Percentiles rank a stretch among this genome's conserved stretches.
Conservation (phyloP, 2,797 vertebrate genomes). For the Heliangelus exortis region DNA sequence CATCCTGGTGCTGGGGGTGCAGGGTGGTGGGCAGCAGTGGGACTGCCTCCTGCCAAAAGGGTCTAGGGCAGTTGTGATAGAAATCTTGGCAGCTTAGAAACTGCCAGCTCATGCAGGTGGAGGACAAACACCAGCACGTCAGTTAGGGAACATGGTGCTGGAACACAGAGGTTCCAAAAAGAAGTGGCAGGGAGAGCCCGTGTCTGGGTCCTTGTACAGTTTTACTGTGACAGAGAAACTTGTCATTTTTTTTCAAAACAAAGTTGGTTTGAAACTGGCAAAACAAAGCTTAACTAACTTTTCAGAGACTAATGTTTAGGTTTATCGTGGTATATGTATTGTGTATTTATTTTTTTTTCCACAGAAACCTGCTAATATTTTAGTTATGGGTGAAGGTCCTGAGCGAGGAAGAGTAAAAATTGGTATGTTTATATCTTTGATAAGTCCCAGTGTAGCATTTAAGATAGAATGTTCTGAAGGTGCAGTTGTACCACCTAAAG, state of each 20-base stretch:
- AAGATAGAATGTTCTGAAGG: slow-evolving; percentile 75
- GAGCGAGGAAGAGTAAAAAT: slow-evolving; percentile 99
- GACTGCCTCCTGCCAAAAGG: not conserved
- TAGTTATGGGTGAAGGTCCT: slow-evolving; percentile 99
- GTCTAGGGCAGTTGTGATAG: not conserved
- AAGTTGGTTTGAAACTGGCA: slow-evolving; percentile 71
- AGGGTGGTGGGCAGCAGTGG: not conserved
- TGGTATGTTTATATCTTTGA: slow-evolving; percentile 88
- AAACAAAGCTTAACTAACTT: slow-evolving; percentile 70
- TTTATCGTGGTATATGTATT: slow-evolving; percentile 81
- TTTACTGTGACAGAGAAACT: slow-evolving; percentile 28
- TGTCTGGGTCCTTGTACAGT: slow-evolving; percentile 44
- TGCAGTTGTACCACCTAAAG: slow-evolving; percentile 62
- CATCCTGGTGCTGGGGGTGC: not conserved
- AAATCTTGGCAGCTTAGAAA: fast-evolving
- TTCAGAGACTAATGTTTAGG: slow-evolving; percentile 74
- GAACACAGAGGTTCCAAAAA: fast-evolving
- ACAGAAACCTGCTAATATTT: slow-evolving; percentile 99
- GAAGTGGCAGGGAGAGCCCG: not conserved
- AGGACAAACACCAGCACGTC: not conserved
- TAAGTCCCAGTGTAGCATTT: slow-evolving; percentile 81
- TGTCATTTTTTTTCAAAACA: slow-evolving; percentile 62
- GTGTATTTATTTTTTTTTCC: slow-evolving; percentile 83
- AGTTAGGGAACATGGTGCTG: not conserved
- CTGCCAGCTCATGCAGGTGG: not conserved